Percentiles rank a stretch among this genome's conserved stretches.
These are phyloP conservation scores for Microplitis demolitor DNA, from an alignment of 1,140 invertebrate genomes.

Conservation along the genomic window DNA sequence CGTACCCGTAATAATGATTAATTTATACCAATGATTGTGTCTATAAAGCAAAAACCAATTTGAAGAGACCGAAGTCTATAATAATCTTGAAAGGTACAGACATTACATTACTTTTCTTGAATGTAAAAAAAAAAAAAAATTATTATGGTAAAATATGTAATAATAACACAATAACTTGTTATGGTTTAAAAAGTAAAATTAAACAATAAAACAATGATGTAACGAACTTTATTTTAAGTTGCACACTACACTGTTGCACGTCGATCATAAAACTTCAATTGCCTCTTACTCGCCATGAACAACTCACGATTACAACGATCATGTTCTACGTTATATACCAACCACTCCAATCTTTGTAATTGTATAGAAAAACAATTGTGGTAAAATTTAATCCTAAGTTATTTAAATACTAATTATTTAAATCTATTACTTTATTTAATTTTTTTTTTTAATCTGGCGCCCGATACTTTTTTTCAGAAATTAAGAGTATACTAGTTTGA, in stretches of 20 bases:
- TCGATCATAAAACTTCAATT: slow-evolving; percentile 17
- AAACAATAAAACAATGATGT: neutral
- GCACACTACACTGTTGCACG: slow-evolving; percentile 7
- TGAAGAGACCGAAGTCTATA: too few species aligned
- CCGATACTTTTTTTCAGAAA: too few species aligned
- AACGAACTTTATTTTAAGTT: slow-evolving; percentile 18
- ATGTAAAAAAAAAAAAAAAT: neutral
- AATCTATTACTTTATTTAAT: too few species aligned
- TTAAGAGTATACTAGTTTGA: too few species aligned
- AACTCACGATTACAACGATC: neutral
- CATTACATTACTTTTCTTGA: neutral
- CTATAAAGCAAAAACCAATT: too few species aligned
- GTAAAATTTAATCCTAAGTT: neutral
- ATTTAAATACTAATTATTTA: neutral
- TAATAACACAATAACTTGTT: neutral
- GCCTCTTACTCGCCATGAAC: slow-evolving; percentile 17
- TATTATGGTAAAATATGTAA: neutral
- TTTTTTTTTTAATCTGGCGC: too few species aligned
- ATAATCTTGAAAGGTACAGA: too few species aligned
- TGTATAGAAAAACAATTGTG: neutral
- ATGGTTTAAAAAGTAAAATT: neutral
- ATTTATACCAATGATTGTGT: too few species aligned
- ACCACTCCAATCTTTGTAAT: neutral
- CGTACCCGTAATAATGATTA: too few species aligned
- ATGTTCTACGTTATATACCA: neutral